phyloP scores from a whole-genome alignment of 2,888 invertebrate genomes.

The Apoderus coryli region DNA sequence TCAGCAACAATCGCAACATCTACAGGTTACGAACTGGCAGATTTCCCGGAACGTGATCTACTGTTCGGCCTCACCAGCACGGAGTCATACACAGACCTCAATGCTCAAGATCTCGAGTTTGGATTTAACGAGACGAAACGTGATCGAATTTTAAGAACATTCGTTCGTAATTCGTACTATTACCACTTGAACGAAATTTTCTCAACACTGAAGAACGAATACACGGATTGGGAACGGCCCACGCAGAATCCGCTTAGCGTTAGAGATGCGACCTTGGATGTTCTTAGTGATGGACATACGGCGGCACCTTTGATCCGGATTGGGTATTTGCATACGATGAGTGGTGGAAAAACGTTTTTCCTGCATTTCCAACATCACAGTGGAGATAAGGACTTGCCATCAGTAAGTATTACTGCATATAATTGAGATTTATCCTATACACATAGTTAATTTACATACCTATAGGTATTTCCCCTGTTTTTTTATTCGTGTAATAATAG shows the following conservation, averaged over 20 bases:
- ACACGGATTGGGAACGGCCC: slow-evolving; percentile 90
- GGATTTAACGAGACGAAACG: slow-evolving; percentile 82
- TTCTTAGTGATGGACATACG: slow-evolving; percentile 84
- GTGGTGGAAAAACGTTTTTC: slow-evolving; percentile 71
- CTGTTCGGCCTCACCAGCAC: slow-evolving; percentile 71
- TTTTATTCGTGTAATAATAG: too few species aligned
- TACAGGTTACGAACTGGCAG: slow-evolving; percentile 66
- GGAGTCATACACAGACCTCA: slow-evolving; percentile 71
- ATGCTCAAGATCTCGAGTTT: slow-evolving; percentile 73
- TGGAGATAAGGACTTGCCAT: slow-evolving; percentile 53
- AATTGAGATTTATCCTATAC: too few species aligned
- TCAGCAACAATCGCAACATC: slow-evolving; percentile 50
- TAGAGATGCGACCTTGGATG: slow-evolving; percentile 70
- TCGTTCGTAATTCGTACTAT: slow-evolving; percentile 86
- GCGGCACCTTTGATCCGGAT: slow-evolving; percentile 72
- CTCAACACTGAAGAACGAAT: slow-evolving; percentile 84
- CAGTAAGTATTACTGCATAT: slow-evolving; percentile 45
- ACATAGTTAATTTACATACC: too few species aligned
- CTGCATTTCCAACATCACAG: slow-evolving; percentile 79
- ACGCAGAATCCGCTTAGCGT: slow-evolving; percentile 76
- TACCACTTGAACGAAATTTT: slow-evolving; percentile 92
- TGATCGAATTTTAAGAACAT: slow-evolving; percentile 76
- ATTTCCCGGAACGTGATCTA: slow-evolving; percentile 68
- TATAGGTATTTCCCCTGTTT: too few species aligned
- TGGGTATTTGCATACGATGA: slow-evolving; percentile 64